Evolutionary conservation across 2,113 vertebrate genomes (phyloP), one percentile per base, ranked within the genome.

Genomic region (Dipodomys ordii): DNA sequence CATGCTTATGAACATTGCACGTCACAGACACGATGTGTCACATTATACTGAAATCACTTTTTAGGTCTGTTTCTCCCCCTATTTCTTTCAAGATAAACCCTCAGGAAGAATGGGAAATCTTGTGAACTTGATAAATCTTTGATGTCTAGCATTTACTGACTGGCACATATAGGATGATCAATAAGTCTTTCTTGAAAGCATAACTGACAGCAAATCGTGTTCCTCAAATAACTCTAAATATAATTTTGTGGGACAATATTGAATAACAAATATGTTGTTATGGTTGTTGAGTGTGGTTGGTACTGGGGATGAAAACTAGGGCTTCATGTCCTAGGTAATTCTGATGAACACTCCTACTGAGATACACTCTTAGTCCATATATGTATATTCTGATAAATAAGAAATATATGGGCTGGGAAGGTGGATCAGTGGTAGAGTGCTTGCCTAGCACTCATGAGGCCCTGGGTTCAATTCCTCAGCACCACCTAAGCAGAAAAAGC

Each of bases 211-310:
- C 16, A 91, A 60, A 74, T 2, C 0, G 6, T 84, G 64, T 0
- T 77, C 25, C 53, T 90, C 44, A 92, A 84, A 77, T 81, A 87
- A 72, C 71, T 80, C 22, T 65, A 60, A 76, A 60, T 81, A 10
- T 27, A 80, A 35, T 20, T 90, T 60, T 87, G n/a, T 46, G 76
- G 53, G 20, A 53, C 8, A 93, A 27, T 79, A 62, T 68, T 60
- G 8, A 67, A 12, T n/a, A 44, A 62, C 10, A 60, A 67, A 25
- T 44, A 5, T 78, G 12, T 64, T 27, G 8, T 3, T 82, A 39
- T 64, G 11, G 35, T 25, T 28, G n/a, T 19, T 19, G 6, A 39
- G 18, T 64, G 2, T 7, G 39, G 65, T 67, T 28, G 28, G 18
- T 46, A 7, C 19, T n/a, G 44, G 27, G 19, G 27, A n/a, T 53